These are phyloP conservation scores for Candidula unifasciata DNA, from an alignment of 2,888 invertebrate species.

Conservation along the genomic window DNA sequence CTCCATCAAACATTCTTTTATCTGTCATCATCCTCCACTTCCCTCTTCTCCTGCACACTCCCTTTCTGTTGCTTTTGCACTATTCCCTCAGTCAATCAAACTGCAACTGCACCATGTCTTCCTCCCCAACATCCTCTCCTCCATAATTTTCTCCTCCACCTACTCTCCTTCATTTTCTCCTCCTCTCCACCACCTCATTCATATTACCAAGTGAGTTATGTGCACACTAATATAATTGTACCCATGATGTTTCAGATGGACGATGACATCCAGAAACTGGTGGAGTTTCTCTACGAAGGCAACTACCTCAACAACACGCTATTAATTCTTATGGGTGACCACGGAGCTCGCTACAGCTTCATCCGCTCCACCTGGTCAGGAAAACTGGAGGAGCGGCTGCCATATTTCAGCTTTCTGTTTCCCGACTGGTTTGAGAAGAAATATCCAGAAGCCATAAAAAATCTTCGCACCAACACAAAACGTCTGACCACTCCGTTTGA, in stretches of 20 bases:
- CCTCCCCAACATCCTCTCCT: background rate
- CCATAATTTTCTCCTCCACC: too few species aligned
- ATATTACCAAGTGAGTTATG: too few species aligned
- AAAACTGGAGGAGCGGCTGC: slow-evolving; percentile 91
- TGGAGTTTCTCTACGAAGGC: slow-evolving; percentile 81
- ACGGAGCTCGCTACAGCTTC: slow-evolving; percentile 87
- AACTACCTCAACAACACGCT: slow-evolving; percentile 87
- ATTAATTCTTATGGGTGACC: slow-evolving; percentile 93
- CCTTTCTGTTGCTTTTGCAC: background rate
- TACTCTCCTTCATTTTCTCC: too few species aligned
- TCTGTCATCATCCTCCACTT: background rate
- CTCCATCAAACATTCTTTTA: too few species aligned
- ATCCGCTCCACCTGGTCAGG: slow-evolving; percentile 91
- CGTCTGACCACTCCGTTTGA: slow-evolving; percentile 91
- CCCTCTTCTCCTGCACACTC: background rate
- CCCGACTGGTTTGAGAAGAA: slow-evolving; percentile 84
- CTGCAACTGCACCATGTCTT: background rate
- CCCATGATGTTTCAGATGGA: slow-evolving; percentile 81
- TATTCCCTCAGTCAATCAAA: too few species aligned
- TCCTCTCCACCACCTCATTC: too few species aligned
- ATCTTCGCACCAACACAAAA: slow-evolving; percentile 82
- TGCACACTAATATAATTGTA: background rate
- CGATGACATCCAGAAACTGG: slow-evolving; percentile 81
- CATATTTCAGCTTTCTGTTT: slow-evolving; percentile 88
- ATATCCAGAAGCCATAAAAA: slow-evolving; percentile 82